A percentile compares a stretch with the other conserved stretches of the same genome.
phyloP scores from a whole-genome alignment of 2,113 vertebrate species.

The Actenoides lindsayi region DNA sequence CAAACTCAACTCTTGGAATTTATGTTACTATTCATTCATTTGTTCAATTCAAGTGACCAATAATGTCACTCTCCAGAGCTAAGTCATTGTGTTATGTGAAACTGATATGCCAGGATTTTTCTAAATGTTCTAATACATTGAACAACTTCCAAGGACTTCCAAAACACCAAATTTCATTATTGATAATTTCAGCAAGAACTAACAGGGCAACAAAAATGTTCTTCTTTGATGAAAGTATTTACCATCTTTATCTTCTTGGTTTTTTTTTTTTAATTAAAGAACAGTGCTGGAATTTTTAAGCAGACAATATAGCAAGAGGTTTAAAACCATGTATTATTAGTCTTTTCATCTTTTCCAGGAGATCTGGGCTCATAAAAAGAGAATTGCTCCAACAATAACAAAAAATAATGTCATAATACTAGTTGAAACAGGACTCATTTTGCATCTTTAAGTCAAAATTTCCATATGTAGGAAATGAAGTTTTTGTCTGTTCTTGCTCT shows the following conservation, averaged over 20 bases:
- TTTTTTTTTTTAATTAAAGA: background rate
- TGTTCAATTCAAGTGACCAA: background rate
- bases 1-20: background rate
- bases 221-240: background rate
- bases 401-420: background rate
- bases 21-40: background rate
- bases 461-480: background rate
- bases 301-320: background rate
- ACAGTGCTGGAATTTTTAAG: background rate
- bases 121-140: background rate
- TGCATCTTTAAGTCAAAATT: background rate
- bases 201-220: background rate
- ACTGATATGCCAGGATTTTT: background rate
- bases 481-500: background rate
- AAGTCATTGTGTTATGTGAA: background rate
- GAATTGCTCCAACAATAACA: background rate
- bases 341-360: background rate
- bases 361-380: background rate
- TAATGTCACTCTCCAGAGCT: background rate
- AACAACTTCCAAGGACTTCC: background rate
- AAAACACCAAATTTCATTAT: background rate
- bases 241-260: background rate
- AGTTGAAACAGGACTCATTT: background rate
- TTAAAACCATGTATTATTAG: background rate
- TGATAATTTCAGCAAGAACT: background rate